A percentile compares a stretch with the other conserved stretches of the same genome.
Evolutionary conservation across 2,888 invertebrate species (phyloP).

Genomic region (Metellina segmentata): DNA sequence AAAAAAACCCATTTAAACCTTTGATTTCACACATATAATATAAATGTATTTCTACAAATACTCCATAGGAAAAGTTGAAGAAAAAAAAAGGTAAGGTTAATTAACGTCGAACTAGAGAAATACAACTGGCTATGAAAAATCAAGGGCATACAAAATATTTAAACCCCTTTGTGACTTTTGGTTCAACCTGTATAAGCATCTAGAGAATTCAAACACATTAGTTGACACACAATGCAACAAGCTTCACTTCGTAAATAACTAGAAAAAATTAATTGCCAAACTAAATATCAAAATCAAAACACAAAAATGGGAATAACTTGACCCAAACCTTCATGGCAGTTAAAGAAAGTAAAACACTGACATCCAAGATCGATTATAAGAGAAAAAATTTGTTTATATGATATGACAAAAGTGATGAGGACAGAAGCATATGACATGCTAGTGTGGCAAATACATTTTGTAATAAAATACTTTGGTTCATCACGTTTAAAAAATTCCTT

Average conservation of each 20-base stretch:
- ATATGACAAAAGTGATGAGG: conserved; percentile 34
- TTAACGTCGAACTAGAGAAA: too few species aligned
- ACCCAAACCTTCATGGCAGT: neutral
- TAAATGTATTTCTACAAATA: too few species aligned
- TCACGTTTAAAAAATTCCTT: conserved; percentile 39
- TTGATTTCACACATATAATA: too few species aligned
- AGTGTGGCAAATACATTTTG: conserved; percentile 28
- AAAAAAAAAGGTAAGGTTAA: too few species aligned
- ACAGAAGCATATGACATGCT: conserved; percentile 15
- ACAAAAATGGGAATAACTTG: neutral
- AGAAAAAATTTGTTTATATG: conserved; percentile 16
- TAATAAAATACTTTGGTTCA: conserved; percentile 65
- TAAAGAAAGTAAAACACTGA: neutral
- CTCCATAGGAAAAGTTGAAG: too few species aligned
- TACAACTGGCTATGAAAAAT: too few species aligned
- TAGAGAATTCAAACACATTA: neutral
- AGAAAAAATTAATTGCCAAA: neutral
- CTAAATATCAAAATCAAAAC: neutral
- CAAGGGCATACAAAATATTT: too few species aligned
- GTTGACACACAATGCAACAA: neutral
- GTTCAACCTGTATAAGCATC: too few species aligned
- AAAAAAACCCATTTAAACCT: too few species aligned
- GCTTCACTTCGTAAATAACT: neutral
- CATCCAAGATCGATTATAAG: neutral
- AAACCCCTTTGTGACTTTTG: too few species aligned